phyloP scores from a whole-genome alignment of 2,797 vertebrate genomes.

The Eulemur rubriventer region DNA sequence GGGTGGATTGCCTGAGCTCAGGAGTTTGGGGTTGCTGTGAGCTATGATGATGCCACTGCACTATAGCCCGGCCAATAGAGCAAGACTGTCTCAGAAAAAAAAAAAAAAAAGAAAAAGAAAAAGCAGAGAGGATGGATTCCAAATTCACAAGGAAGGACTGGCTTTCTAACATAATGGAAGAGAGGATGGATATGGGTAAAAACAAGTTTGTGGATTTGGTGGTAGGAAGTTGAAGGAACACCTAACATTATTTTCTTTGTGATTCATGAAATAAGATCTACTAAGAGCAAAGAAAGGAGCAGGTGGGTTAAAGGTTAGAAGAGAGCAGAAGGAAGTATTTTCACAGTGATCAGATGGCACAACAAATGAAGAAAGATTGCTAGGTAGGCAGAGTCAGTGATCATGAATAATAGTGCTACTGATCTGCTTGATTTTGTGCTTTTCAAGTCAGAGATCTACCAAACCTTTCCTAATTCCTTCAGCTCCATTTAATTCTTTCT shows the following conservation, averaged over 20 bases:
- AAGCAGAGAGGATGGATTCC: background rate
- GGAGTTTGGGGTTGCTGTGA: background rate
- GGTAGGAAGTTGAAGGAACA: background rate
- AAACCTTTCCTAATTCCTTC: background rate
- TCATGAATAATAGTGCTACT: background rate
- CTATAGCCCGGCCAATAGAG: too few species aligned
- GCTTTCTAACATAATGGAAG: background rate
- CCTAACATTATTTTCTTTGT: background rate
- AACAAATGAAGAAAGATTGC: background rate
- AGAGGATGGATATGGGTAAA: background rate
- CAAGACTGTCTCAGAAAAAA: background rate
- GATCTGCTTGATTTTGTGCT: background rate
- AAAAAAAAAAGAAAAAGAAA: background rate
- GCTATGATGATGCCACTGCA: background rate
- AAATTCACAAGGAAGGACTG: background rate
- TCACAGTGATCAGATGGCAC: background rate
- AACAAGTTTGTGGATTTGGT: background rate
- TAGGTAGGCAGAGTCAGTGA: background rate
- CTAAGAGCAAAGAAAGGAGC: constrained; percentile 12
- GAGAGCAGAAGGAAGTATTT: background rate
- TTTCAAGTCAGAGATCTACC: background rate
- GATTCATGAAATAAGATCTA: background rate
- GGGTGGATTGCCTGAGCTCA: background rate
- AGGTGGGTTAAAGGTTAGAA: background rate
- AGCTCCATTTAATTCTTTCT: background rate